These are phyloP conservation scores for Thymelicus sylvestris DNA, from an alignment of 2,888 invertebrate genomes.

Conservation along the genomic window DNA sequence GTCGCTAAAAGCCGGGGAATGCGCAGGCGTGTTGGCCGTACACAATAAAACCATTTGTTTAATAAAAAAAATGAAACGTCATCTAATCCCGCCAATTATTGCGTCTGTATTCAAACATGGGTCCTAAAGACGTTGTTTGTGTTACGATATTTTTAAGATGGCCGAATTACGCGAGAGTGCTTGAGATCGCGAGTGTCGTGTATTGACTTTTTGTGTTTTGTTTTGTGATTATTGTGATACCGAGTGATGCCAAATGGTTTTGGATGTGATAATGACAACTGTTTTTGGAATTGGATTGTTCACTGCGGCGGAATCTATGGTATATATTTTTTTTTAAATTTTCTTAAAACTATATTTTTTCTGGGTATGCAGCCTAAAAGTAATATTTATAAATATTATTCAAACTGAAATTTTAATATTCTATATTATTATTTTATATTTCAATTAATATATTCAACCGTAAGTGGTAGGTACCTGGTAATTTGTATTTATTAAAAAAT, in stretches of 20 bases:
- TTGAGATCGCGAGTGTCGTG: slow-evolving; percentile 54
- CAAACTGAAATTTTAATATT: too few species aligned
- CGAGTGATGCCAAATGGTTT: slow-evolving; percentile 73
- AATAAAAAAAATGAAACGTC: slow-evolving; percentile 54
- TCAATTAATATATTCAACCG: too few species aligned
- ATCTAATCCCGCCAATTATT: slow-evolving; percentile 52
- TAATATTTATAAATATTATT: too few species aligned
- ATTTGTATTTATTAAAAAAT: too few species aligned
- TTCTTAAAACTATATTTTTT: background rate
- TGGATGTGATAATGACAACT: slow-evolving; percentile 77
- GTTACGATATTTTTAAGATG: slow-evolving; percentile 38
- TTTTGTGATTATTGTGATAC: slow-evolving; percentile 74
- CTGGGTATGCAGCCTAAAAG: background rate
- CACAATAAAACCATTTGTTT: slow-evolving; percentile 45
- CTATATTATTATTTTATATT: too few species aligned
- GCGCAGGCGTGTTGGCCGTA: slow-evolving; percentile 69
- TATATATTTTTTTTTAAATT: slow-evolving; percentile 44
- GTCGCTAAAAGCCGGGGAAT: slow-evolving; percentile 64
- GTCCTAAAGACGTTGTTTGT: slow-evolving; percentile 37
- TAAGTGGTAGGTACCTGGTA: too few species aligned
- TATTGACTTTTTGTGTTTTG: slow-evolving; percentile 76
- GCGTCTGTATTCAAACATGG: slow-evolving; percentile 48
- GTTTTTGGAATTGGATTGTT: slow-evolving; percentile 76
- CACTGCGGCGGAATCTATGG: slow-evolving; percentile 69
- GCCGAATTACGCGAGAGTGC: slow-evolving; percentile 43